A percentile compares a stretch with the other conserved stretches of the same genome.
Conservation (phyloP, 2,797 vertebrate genomes). For the Spinus olivaceus region DNA sequence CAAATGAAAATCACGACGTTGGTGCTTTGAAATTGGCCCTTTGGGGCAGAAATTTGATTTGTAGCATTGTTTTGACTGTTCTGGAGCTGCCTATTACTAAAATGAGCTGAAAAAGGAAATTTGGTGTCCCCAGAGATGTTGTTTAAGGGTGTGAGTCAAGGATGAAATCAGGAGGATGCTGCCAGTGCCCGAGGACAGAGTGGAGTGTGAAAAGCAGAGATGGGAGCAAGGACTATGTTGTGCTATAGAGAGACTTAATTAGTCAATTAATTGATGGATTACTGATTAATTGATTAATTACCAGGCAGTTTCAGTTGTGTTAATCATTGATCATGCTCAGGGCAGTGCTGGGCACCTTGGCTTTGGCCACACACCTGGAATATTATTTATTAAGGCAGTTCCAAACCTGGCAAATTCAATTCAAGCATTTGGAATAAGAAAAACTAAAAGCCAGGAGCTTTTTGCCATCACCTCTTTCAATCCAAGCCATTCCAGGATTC, state of each 20-base stretch:
- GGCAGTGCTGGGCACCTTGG: neutral
- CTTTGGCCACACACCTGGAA: neutral
- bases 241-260: neutral
- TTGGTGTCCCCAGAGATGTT: neutral
- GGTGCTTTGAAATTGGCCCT: neutral
- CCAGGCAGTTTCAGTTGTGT: neutral
- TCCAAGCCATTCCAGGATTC: neutral
- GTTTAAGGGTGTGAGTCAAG: neutral
- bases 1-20: fast-evolving
- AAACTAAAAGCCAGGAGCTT: neutral
- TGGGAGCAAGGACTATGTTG: neutral
- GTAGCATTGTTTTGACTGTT: neutral
- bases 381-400: neutral
- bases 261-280: neutral
- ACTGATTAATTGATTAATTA: neutral
- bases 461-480: neutral
- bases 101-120: neutral
- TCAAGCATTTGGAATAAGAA: neutral
- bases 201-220: neutral
- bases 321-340: neutral
- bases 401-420: neutral
- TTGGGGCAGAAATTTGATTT: neutral
- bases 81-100: neutral
- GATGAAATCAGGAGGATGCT: neutral
- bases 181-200: neutral